A percentile compares a stretch with the other conserved stretches of the same genome.
phyloP scores from a whole-genome alignment of 1,140 invertebrate species.

The Ephestia elutella region DNA sequence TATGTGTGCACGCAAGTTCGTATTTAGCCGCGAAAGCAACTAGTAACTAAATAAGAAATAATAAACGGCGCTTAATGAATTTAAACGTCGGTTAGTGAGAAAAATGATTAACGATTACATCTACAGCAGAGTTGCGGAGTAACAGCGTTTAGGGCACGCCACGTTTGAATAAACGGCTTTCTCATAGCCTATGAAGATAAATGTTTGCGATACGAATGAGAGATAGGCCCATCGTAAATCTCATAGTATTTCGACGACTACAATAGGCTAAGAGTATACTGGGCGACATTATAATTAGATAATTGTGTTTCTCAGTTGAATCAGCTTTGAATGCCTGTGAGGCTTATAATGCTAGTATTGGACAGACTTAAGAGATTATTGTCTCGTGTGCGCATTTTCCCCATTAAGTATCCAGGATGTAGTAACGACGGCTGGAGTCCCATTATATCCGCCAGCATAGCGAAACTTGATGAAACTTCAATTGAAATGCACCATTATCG shows the following conservation, averaged over 20 bases:
- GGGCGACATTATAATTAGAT: constrained; percentile 8
- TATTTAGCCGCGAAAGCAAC: constrained; percentile 12
- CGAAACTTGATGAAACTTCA: constrained; percentile 4
- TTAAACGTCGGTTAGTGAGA: constrained; percentile 9
- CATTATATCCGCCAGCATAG: constrained; percentile 6
- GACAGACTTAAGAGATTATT: constrained; percentile 7
- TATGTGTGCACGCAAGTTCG: constrained; percentile 17
- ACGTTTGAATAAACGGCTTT: constrained; percentile 15
- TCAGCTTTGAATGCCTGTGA: background rate
- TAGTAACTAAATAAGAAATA: constrained; percentile 6
- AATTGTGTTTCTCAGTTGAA: background rate
- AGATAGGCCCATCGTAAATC: constrained; percentile 46
- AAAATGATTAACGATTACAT: constrained; percentile 9
- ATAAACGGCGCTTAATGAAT: constrained; percentile 3
- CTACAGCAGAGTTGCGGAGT: background rate
- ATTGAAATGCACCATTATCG: constrained; percentile 3
- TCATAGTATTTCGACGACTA: constrained; percentile 38
- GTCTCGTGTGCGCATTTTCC: constrained; percentile 5
- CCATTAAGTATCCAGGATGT: constrained; percentile 8
- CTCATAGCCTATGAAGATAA: constrained; percentile 18
- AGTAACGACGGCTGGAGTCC: constrained; percentile 5
- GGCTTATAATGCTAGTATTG: constrained; percentile 3
- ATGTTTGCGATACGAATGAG: constrained; percentile 27
- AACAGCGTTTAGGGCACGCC: constrained; percentile 4
- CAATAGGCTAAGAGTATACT: constrained; percentile 28